Percentiles rank a stretch among this genome's conserved stretches.
These are phyloP conservation scores for Pseudanteris insignis DNA, from an alignment of 2,888 invertebrate species.

Conservation along the genomic window DNA sequence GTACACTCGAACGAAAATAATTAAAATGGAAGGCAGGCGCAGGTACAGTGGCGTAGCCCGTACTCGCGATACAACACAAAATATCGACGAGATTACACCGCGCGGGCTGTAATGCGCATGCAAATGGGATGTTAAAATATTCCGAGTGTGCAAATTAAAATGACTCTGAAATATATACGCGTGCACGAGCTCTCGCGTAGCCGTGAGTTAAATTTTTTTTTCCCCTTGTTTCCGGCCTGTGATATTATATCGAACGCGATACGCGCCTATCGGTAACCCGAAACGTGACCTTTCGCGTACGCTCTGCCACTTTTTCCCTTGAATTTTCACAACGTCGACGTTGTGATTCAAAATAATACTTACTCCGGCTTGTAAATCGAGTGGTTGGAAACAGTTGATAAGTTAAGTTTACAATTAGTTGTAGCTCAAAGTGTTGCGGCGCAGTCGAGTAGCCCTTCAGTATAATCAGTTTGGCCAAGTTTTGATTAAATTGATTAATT, in stretches of 20 bases:
- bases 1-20: constrained; percentile 53
- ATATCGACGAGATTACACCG: constrained; percentile 65
- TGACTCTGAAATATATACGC: constrained; percentile 64
- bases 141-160: constrained; percentile 64
- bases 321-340: no score
- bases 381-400: no score
- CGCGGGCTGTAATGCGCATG: constrained; percentile 61
- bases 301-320: no score
- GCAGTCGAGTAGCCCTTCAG: no score
- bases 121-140: constrained; percentile 65
- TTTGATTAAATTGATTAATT: no score
- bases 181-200: constrained; percentile 46
- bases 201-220: constrained; percentile 60
- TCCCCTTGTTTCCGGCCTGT: constrained; percentile 51
- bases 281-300: constrained; percentile 26
- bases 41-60: constrained; percentile 35
- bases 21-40: constrained; percentile 59
- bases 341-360: no score
- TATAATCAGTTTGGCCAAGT: no score
- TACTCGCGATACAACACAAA: constrained; percentile 53
- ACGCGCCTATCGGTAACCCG: constrained; percentile 23
- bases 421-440: no score
- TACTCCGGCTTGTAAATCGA: no score
- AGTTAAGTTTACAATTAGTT: no score
- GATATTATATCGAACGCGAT: constrained; percentile 52